phyloP scores from a whole-genome alignment of 2,797 vertebrate genomes.

The Huso huso region DNA sequence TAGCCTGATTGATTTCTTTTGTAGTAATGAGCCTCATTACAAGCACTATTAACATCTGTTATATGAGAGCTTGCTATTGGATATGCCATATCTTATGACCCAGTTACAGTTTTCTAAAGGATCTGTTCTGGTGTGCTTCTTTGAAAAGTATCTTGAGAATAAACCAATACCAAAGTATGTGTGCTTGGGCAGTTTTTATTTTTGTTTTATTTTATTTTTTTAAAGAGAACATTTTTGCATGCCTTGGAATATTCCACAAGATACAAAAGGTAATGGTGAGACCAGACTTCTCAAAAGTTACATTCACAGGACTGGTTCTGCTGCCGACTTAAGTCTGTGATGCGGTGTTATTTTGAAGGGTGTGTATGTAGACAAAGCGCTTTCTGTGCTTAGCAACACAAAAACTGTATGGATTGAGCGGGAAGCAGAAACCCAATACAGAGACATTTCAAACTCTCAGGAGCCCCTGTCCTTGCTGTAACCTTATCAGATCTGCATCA shows the following conservation, averaged over 20 bases:
- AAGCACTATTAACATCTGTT: constrained; percentile 48
- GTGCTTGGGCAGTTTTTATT: no score
- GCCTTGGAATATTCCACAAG: no score
- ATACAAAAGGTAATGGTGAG: no score
- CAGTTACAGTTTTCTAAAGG: constrained; percentile 14
- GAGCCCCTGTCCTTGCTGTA: constrained; percentile 58
- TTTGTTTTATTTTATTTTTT: no score
- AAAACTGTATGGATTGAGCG: constrained; percentile 22
- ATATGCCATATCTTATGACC: constrained; percentile 43
- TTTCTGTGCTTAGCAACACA: constrained; percentile 19
- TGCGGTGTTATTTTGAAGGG: constrained; percentile 29
- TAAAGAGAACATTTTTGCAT: no score
- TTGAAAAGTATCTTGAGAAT: no score
- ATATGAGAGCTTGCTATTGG: constrained; percentile 42
- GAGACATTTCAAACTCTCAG: constrained; percentile 30
- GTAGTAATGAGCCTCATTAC: constrained; percentile 69
- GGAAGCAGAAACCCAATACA: constrained; percentile 32
- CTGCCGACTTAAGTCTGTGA: constrained; percentile 19
- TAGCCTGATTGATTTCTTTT: constrained; percentile 57
- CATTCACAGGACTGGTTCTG: no score
- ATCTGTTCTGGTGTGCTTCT: not conserved
- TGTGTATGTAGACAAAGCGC: constrained; percentile 21
- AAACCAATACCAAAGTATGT: no score
- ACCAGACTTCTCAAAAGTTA: no score
- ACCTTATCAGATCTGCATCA: constrained; percentile 72